Conservation (phyloP, 2,113 vertebrate species). For the Trogon melanurus region DNA sequence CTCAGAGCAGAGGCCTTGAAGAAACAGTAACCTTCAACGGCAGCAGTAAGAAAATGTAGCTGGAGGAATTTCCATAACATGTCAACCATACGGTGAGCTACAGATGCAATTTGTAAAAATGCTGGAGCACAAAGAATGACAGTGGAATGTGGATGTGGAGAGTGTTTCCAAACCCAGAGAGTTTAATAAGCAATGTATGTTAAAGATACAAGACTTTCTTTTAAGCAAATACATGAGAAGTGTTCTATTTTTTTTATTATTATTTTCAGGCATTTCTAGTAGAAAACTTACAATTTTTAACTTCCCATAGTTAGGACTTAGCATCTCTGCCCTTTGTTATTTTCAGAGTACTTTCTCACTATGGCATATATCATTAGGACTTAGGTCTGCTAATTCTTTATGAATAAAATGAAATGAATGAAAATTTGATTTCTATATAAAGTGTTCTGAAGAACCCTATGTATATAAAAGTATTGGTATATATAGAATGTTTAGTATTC, state of each 20-base stretch:
- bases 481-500: background rate
- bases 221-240: background rate
- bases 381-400: background rate
- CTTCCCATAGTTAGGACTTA: background rate
- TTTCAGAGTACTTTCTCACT: background rate
- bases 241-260: background rate
- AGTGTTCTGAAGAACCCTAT: background rate
- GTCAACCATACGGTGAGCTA: background rate
- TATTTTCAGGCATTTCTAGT: background rate
- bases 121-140: background rate
- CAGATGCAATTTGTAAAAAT: background rate
- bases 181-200: background rate
- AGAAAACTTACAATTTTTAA: background rate
- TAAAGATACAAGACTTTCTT: background rate
- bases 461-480: background rate
- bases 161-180: background rate
- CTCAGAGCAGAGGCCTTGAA: background rate
- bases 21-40: background rate
- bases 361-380: background rate
- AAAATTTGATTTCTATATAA: background rate
- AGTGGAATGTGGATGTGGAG: background rate
- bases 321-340: background rate
- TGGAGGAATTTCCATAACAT: background rate
- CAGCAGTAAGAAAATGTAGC: background rate
- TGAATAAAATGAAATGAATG: background rate